Evolutionary conservation across 2,888 invertebrate species (phyloP).

Genomic region (Ophonus ardosiacus): DNA sequence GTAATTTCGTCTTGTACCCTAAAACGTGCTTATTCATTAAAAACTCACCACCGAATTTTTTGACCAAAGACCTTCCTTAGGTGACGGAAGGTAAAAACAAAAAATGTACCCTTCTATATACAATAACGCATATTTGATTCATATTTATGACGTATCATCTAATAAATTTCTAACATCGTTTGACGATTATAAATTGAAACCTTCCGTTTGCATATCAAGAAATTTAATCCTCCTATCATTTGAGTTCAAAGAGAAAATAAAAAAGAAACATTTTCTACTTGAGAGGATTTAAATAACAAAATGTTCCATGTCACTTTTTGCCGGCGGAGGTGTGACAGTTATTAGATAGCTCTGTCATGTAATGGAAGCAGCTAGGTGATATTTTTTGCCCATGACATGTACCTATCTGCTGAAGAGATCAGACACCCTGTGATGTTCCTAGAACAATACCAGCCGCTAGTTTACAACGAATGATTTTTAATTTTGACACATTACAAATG

Average conservation of each 20-base stretch:
- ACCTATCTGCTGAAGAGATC: constrained; percentile 5
- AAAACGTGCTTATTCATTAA: too few species aligned
- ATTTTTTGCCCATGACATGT: constrained; percentile 23
- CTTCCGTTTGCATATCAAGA: not conserved
- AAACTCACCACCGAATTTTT: too few species aligned
- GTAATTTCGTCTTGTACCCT: too few species aligned
- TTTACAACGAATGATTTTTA: not conserved
- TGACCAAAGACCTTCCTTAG: too few species aligned
- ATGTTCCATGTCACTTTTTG: not conserved
- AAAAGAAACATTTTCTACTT: not conserved
- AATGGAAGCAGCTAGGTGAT: not conserved
- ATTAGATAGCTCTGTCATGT: constrained; percentile 41
- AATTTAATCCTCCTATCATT: not conserved
- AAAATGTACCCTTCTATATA: too few species aligned
- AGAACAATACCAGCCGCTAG: not conserved
- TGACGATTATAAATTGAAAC: not conserved
- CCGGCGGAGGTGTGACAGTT: constrained; percentile 12
- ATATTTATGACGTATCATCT: too few species aligned
- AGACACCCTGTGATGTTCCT: constrained; percentile 27
- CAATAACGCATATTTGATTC: too few species aligned
- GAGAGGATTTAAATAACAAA: not conserved
- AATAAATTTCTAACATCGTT: too few species aligned
- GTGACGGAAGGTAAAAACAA: too few species aligned
- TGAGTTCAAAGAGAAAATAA: not conserved
- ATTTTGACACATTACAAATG: not conserved